Evolutionary conservation across 2,797 vertebrate genomes (phyloP), one percentile per base, ranked within the genome.

Genomic region (Melanotaenia nigrans): DNA sequence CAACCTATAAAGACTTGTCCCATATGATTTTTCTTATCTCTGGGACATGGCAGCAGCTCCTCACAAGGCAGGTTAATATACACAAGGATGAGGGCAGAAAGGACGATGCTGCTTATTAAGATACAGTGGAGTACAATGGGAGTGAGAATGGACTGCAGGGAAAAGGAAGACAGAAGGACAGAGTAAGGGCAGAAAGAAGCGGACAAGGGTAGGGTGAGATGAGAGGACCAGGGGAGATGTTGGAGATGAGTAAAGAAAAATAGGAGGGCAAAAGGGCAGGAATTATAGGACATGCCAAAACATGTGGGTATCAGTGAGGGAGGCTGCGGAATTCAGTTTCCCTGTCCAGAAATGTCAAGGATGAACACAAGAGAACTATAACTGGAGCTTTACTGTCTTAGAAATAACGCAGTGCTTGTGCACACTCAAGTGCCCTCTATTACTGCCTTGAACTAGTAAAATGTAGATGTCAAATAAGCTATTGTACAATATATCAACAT

Each of bases 61-160:
- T 84, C 60, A n/a, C 84, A 74, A 75, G 68, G 86, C 83, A 65
- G 76, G 59, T 35, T 85, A 79, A 87, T 71, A 60, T 77, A 88
- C 65, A 68, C 49, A 53, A n/a, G 25, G 77, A 82, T 64, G 71
- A 68, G 55, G 62, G 54, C 62, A 81, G 76, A 73, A 86, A 90
- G 84, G 77, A 89, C 78, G 38, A 65, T 30, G 65, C 65, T 75
- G 85, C 77, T 90, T 86, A 82, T 87, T 82, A 76, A 87, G 76
- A 73, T 68, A 72, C 68, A 66, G 66, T 51, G 59, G 75, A 64
- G 79, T 67, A 63, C 71, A 71, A 71, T 78, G 59, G 74, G 73
- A 80, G 78, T 62, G 78, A 84, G 85, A 82, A 72, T 58, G 78
- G 71, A 45, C 68, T 67, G 74, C 61, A 58, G 75, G 66, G 73